These are phyloP conservation scores for Drosophila mayaguana DNA, from an alignment of 2,888 invertebrate species.

Conservation along the genomic window DNA sequence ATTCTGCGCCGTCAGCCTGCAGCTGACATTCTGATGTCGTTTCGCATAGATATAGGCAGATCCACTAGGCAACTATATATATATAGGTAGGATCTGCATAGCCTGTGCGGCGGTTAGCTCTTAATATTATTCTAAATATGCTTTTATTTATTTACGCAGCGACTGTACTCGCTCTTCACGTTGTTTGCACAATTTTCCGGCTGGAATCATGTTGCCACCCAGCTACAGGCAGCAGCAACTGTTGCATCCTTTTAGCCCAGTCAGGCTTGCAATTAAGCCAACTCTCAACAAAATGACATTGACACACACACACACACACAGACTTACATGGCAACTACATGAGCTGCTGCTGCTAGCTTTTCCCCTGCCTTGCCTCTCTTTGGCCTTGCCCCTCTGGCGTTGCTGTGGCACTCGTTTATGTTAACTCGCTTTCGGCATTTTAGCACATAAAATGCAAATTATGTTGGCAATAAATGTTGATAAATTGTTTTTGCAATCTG, in stretches of 20 bases:
- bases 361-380: too few relatives aligned
- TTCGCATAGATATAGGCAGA: not conserved
- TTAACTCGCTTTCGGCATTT: constrained; percentile 34
- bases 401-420: constrained; percentile 19
- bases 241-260: constrained; percentile 48
- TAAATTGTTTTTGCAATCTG: constrained; percentile 65
- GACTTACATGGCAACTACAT: constrained; percentile 37
- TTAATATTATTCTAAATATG: constrained; percentile 70
- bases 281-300: constrained; percentile 76
- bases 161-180: constrained; percentile 36
- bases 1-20: not conserved
- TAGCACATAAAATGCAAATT: constrained; percentile 66
- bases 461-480: constrained; percentile 70
- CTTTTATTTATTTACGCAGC: constrained; percentile 74
- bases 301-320: constrained; percentile 39
- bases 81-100: constrained; percentile 14
- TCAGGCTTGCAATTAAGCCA: constrained; percentile 79
- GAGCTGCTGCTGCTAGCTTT: constrained; percentile 12
- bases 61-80: not conserved
- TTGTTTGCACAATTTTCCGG: constrained; percentile 73
- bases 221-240: constrained; percentile 29
- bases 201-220: constrained; percentile 49
- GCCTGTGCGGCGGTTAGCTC: constrained; percentile 27
- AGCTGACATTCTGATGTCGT: not conserved
- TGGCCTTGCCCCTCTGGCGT: not conserved